Conservation (phyloP, 2,113 vertebrate species). For the Mirounga angustirostris region DNA sequence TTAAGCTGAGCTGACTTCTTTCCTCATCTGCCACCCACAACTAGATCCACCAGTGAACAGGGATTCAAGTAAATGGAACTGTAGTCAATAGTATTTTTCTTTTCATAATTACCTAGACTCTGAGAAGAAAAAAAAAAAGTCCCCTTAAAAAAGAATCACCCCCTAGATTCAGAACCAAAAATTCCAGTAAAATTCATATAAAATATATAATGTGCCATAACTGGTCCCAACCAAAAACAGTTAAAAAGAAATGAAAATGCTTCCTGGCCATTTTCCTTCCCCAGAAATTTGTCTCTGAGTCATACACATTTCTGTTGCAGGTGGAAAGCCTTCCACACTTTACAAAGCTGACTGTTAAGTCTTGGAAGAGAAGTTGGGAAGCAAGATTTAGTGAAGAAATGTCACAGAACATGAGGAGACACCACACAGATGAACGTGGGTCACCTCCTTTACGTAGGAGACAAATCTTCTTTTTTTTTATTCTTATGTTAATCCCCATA, state of each 20-base stretch:
- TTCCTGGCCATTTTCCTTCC: conserved; percentile 44
- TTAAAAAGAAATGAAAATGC: conserved; percentile 30
- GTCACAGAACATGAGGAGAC: neutral
- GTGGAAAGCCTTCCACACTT: neutral
- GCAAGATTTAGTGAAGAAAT: neutral
- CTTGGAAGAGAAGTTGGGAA: neutral
- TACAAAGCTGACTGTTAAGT: neutral
- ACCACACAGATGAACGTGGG: neutral
- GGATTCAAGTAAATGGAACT: neutral
- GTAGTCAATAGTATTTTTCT: neutral
- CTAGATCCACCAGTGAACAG: neutral
- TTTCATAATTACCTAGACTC: conserved; percentile 27
- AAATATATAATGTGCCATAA: neutral
- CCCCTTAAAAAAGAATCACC: conserved; percentile 42
- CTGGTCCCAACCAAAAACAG: neutral
- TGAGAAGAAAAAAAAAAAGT: neutral
- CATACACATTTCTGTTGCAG: conserved; percentile 12
- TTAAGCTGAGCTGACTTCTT: neutral
- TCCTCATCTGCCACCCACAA: neutral
- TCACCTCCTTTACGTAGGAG: neutral
- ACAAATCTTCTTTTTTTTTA: neutral
- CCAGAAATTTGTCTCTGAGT: neutral
- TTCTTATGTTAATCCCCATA: too few relatives aligned
- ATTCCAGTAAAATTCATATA: conserved; percentile 16
- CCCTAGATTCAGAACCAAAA: neutral